Conservation (phyloP, 2,888 invertebrate genomes). For the Saturnia japonica region DNA sequence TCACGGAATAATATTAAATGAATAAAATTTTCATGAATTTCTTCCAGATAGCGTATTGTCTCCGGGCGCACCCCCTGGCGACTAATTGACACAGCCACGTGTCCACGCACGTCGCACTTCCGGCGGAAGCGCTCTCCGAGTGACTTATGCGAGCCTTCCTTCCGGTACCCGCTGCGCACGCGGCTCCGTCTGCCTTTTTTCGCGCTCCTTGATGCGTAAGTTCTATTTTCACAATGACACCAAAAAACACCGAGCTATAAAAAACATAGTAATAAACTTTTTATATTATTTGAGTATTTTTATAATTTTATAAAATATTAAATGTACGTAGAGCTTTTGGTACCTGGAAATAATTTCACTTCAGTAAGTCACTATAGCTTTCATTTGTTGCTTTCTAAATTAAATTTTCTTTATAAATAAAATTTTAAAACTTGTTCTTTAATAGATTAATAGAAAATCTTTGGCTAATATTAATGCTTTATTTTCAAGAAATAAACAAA, state of each 20-base stretch:
- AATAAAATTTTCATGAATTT: not conserved
- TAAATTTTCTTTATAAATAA: too few relatives aligned
- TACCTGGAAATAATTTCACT: not conserved
- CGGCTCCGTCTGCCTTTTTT: conserved; percentile 24
- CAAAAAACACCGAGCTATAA: not conserved
- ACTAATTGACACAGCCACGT: conserved; percentile 56
- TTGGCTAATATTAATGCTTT: too few relatives aligned
- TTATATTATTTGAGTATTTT: not conserved
- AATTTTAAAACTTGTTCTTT: too few relatives aligned
- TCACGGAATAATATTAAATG: not conserved
- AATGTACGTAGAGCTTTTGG: not conserved
- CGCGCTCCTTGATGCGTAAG: conserved; percentile 17
- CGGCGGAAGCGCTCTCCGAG: conserved; percentile 55
- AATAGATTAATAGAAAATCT: too few relatives aligned
- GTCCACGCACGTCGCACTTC: conserved; percentile 41
- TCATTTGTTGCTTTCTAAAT: too few relatives aligned
- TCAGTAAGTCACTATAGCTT: not conserved
- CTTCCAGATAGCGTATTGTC: not conserved
- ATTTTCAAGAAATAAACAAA: too few relatives aligned
- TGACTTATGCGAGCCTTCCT: conserved; percentile 68
- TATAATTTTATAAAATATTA: not conserved
- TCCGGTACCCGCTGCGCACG: conserved; percentile 51
- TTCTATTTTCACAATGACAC: not conserved
- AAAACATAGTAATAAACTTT: not conserved
- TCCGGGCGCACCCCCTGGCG: conserved; percentile 18